These are phyloP conservation scores for Theodoxus fluviatilis DNA, from an alignment of 2,888 invertebrate species.

Conservation along the genomic window DNA sequence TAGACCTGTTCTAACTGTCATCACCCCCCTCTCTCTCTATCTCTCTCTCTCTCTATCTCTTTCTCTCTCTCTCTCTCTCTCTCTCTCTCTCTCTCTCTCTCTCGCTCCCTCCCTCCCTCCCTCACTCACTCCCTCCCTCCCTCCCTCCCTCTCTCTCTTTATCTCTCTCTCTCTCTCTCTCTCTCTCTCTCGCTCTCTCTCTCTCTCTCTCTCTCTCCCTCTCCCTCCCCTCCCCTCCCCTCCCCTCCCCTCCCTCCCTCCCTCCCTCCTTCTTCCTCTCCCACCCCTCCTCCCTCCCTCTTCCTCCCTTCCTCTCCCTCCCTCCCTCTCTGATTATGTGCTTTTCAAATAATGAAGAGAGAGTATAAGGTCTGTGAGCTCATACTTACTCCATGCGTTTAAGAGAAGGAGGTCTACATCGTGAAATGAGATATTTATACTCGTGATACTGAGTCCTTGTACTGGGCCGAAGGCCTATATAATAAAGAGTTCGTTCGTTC, in stretches of 20 bases:
- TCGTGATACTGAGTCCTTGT: background rate
- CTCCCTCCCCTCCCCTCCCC: background rate
- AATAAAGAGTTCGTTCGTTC: background rate
- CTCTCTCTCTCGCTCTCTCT: background rate
- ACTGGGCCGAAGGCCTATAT: background rate
- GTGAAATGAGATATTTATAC: no score
- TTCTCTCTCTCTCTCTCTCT: background rate
- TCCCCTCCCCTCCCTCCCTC: background rate
- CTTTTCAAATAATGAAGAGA: no score
- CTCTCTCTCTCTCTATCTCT: background rate
- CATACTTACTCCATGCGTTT: no score
- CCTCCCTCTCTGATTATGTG: background rate
- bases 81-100: background rate
- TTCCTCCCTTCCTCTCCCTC: background rate
- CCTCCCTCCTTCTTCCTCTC: background rate
- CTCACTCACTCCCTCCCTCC: conserved; percentile 13
- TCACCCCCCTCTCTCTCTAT: no score
- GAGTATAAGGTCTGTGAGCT: no score
- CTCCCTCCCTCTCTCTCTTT: conserved; percentile 11
- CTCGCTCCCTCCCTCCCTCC: background rate
- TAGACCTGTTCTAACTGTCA: no score
- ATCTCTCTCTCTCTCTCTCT: background rate
- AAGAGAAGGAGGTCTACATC: no score
- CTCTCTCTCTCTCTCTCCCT: background rate
- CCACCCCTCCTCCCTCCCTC: background rate